Evolutionary conservation across 2,888 invertebrate genomes (phyloP).

Genomic region (Bunonema sp.): DNA sequence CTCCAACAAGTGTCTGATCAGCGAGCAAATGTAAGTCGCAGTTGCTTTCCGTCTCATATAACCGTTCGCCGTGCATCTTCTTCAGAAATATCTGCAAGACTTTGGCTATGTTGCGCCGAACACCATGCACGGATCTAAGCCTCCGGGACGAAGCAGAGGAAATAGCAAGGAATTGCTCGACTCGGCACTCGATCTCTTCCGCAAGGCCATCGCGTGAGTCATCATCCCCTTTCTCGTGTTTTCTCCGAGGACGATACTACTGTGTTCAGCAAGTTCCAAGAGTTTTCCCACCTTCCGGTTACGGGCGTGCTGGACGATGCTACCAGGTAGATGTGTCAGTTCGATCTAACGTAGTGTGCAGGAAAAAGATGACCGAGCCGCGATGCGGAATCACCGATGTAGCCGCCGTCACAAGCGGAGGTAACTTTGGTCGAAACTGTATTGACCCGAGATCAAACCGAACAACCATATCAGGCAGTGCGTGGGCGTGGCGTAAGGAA

Average conservation of each 20-base stretch:
- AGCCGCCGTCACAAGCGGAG: constrained; percentile 13
- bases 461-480: constrained; percentile 11
- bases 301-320: constrained; percentile 32
- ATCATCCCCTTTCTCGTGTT: not conserved
- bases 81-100: constrained; percentile 34
- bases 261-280: constrained; percentile 35
- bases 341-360: too few relatives aligned
- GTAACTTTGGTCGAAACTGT: too few relatives aligned
- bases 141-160: too few relatives aligned
- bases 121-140: constrained; percentile 5
- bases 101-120: constrained; percentile 35
- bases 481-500: constrained; percentile 37
- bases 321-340: constrained; percentile 27
- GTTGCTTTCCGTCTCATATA: too few relatives aligned
- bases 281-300: constrained; percentile 31
- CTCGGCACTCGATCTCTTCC: constrained; percentile 22
- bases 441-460: too few relatives aligned
- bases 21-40: too few relatives aligned
- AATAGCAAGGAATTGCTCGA: constrained; percentile 9
- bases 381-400: constrained; percentile 39
- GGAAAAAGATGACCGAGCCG: constrained; percentile 40
- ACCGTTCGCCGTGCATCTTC: too few relatives aligned
- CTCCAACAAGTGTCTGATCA: too few relatives aligned
- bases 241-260: not conserved
- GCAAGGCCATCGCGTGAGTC: constrained; percentile 18